Conservation (phyloP, 2,888 invertebrate genomes). For the Oscheius myriophilus region DNA sequence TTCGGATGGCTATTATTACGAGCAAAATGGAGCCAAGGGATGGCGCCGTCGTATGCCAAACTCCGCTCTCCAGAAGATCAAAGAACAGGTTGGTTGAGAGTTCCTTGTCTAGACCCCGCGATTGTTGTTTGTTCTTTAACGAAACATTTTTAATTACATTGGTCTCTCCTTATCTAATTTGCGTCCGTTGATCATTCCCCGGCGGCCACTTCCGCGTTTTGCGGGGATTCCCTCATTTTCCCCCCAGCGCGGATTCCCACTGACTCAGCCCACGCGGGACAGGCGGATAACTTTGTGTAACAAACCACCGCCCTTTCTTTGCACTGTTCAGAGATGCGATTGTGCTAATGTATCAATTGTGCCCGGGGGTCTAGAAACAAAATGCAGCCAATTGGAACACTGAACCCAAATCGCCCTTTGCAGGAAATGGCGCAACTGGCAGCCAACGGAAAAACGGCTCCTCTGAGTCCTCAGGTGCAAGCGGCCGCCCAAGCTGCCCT, state of each 20-base stretch:
- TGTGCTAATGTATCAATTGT: no score
- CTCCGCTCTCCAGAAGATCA: conserved; percentile 42
- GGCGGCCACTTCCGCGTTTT: no score
- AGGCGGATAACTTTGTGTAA: no score
- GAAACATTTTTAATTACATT: no score
- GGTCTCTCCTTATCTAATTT: no score
- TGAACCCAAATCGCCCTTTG: neutral
- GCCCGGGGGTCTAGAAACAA: no score
- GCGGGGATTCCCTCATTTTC: no score
- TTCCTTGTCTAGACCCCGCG: neutral
- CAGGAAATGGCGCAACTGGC: conserved; percentile 26
- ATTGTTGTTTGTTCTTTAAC: conserved; percentile 5
- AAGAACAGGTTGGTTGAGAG: conserved; percentile 40
- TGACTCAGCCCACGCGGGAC: no score
- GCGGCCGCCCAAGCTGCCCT: conserved; percentile 49
- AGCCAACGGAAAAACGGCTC: conserved; percentile 13
- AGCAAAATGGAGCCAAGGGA: conserved; percentile 66
- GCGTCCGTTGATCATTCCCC: no score
- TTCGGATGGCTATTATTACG: conserved; percentile 69
- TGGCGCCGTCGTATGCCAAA: conserved; percentile 58
- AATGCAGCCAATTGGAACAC: neutral
- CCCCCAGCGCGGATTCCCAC: no score
- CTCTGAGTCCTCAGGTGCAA: conserved; percentile 18
- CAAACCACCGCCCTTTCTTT: no score
- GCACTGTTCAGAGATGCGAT: no score